Conservation (phyloP, 2,888 invertebrate species). For the Noctua janthe region DNA sequence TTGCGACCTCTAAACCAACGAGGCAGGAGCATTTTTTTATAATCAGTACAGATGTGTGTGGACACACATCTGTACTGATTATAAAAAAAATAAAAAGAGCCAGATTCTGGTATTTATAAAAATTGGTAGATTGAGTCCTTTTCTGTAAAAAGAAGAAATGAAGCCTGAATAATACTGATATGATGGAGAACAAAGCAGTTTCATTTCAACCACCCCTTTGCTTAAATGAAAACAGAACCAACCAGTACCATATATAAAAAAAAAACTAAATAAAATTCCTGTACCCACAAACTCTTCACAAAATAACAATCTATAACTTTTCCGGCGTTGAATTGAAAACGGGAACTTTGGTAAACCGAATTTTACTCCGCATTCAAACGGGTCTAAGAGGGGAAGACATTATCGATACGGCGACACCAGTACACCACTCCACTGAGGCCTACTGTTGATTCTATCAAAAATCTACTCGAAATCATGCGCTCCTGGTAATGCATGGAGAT, state of each 20-base stretch:
- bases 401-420: slow-evolving; percentile 85
- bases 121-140: neutral
- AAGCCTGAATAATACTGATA: neutral
- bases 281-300: slow-evolving; percentile 78
- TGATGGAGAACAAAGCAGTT: neutral
- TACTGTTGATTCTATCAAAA: slow-evolving; percentile 89
- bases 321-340: slow-evolving; percentile 77
- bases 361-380: slow-evolving; percentile 86
- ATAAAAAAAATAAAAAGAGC: neutral
- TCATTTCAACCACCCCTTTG: neutral
- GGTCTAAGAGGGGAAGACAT: slow-evolving; percentile 83
- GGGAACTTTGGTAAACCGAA: slow-evolving; percentile 86
- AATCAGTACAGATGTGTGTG: too few species aligned
- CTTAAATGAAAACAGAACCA: slow-evolving; percentile 27
- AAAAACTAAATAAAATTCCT: slow-evolving; percentile 71
- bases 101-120: neutral
- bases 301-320: slow-evolving; percentile 88
- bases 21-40: too few species aligned
- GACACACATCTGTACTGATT: neutral
- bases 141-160: neutral
- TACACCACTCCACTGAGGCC: slow-evolving; percentile 83
- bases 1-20: neutral
- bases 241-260: slow-evolving; percentile 33
- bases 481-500: slow-evolving; percentile 68
- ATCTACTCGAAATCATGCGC: slow-evolving; percentile 79